Base-by-base conservation (phyloP, 2,113 vertebrate genomes). In the Poeciliopsis prolifica region DNA sequence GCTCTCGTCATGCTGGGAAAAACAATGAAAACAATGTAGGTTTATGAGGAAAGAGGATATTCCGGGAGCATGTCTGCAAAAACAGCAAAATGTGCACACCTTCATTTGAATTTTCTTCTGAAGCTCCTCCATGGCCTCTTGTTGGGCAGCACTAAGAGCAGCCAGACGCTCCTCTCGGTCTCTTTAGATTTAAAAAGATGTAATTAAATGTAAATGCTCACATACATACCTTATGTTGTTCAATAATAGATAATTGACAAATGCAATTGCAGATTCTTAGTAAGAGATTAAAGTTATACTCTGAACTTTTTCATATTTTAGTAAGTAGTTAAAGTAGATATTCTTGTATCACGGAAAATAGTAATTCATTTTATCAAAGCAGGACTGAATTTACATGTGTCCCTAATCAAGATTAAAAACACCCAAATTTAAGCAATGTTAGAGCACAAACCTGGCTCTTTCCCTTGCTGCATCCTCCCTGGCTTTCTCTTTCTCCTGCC, bases 61-160 rank as follows among this genome's bases (percentile, higher is more conserved):
- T 70, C 24, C 19, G 37, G 29, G 28, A 35, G 40, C 17, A 29
- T 68, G 63, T 76, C 48, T 2, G 24, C 22, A 28, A 44, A 37
- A 40, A 30, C 62, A 15, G 17, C 12, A 65, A 68, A 54, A 67
- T 51, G 19, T 51, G 14, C 66, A 61, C 79, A 68, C 98, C 95
- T 99, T 99, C 90, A 98, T 94, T 78, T 99, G 98, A 74, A 99
- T 99, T 92, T 99, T 99, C 81, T 99, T 99, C 93, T 99, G 98
- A 8, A 99, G 93, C 81, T 99, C 98, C 83, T 99, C 98, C 97
- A 99, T 94, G 65, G 98, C 98, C 83, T 99, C 98, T 81, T 99
- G 98, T 30, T 99, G 98, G 81, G 98, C 98, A 69, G 98, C 98
- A 4, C 97, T 98, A 37, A 99, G 96, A 24, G 98, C 98, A 63